These are phyloP conservation scores for Sula dactylatra DNA, from an alignment of 2,113 vertebrate genomes.

Conservation along the genomic window DNA sequence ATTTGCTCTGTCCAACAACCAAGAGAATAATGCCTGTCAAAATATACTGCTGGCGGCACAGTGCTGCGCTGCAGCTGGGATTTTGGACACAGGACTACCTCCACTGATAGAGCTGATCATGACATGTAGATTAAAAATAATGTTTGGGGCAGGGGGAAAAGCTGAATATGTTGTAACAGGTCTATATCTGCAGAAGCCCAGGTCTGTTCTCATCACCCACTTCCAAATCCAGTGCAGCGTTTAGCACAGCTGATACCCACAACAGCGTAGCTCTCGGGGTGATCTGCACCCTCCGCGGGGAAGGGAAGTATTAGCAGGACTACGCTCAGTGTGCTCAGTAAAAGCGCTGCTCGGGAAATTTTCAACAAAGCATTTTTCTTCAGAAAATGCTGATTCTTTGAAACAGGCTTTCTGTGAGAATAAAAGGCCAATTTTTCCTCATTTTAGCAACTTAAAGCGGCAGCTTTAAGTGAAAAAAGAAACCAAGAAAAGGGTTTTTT, in stretches of 20 bases:
- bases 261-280: not conserved
- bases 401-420: conserved; percentile 19
- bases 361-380: conserved; percentile 4
- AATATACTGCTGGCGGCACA: not conserved
- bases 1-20: not conserved
- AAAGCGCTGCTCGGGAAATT: not conserved
- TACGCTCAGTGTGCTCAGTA: not conserved
- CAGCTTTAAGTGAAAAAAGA: conserved; percentile 8
- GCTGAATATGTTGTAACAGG: not conserved
- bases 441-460: not conserved
- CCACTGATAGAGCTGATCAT: not conserved
- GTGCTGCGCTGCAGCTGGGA: not conserved
- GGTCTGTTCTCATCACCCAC: not conserved
- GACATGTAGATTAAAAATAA: not conserved
- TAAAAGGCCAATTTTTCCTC: conserved; percentile 45
- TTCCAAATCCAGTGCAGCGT: fast-evolving
- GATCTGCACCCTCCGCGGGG: not conserved
- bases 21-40: fast-evolving
- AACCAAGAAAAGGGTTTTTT: not conserved
- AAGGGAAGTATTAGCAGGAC: not conserved
- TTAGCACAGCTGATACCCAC: not conserved
- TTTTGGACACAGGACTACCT: not conserved
- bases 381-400: conserved; percentile 37
- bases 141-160: not conserved
- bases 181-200: not conserved